Conservation (phyloP, 2,113 vertebrate species). For the Amphilophus citrinellus region DNA sequence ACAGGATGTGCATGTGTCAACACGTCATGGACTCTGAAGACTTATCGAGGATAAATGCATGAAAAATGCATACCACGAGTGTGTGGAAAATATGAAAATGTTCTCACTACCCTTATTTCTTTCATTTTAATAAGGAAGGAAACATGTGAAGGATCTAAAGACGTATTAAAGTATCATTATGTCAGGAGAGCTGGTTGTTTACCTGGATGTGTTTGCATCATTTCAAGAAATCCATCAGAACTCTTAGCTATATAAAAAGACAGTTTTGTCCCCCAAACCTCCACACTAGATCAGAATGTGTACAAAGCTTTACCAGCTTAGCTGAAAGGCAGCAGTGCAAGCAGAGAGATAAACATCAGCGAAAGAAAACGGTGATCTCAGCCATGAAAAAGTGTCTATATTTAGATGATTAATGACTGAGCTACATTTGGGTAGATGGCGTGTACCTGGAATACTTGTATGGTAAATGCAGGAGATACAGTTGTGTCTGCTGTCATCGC, state of each 20-base stretch:
- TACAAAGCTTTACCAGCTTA: not conserved
- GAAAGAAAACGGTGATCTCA: not conserved
- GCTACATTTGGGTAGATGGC: not conserved
- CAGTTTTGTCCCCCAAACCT: not conserved
- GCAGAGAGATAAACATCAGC: not conserved
- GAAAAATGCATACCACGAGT: not conserved
- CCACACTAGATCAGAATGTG: not conserved
- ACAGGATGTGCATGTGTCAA: not conserved
- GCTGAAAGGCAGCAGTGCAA: not conserved
- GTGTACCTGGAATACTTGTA: not conserved
- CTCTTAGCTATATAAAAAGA: not conserved
- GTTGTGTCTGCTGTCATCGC: not conserved
- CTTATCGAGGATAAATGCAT: not conserved
- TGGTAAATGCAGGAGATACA: constrained; percentile 17
- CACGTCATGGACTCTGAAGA: not conserved
- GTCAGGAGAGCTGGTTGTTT: not conserved
- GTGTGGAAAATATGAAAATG: not conserved
- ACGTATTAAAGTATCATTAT: not conserved
- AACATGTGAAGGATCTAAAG: not conserved
- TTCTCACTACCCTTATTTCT: not conserved
- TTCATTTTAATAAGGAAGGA: not conserved
- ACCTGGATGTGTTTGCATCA: not conserved
- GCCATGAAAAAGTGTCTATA: not conserved
- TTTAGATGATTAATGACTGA: constrained; percentile 1
- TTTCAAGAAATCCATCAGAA: not conserved